These are phyloP conservation scores for Epinotia nisella DNA, from an alignment of 2,888 invertebrate genomes.

Conservation along the genomic window DNA sequence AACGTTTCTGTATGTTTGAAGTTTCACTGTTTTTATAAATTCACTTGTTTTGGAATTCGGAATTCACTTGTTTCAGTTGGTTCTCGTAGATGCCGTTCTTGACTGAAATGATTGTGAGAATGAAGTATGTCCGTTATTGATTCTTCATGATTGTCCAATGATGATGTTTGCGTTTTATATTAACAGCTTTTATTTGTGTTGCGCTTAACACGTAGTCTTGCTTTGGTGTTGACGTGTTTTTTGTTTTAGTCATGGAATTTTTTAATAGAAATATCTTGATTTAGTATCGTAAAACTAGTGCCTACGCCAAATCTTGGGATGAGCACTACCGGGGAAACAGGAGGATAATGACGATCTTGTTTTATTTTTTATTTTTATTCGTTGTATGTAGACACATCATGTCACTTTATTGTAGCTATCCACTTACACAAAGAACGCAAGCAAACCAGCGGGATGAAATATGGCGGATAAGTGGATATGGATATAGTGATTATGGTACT, in stretches of 20 bases:
- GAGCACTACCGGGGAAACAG: too few species aligned
- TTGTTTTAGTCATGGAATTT: slow-evolving; percentile 1
- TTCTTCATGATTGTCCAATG: slow-evolving; percentile 43
- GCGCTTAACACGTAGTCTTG: slow-evolving; percentile 11
- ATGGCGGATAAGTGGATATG: too few species aligned
- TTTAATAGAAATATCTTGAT: not conserved
- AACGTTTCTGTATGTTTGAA: not conserved
- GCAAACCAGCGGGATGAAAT: too few species aligned
- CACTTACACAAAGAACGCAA: too few species aligned
- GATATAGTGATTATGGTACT: too few species aligned
- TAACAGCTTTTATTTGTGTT: slow-evolving; percentile 19
- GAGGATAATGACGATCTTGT: too few species aligned
- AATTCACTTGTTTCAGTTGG: slow-evolving; percentile 2
- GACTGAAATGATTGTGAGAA: slow-evolving; percentile 16
- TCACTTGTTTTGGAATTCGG: slow-evolving; percentile 1
- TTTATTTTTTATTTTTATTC: too few species aligned
- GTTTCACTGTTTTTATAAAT: slow-evolving; percentile 13
- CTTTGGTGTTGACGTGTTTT: not conserved
- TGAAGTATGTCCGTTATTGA: slow-evolving; percentile 4
- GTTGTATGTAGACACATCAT: too few species aligned
- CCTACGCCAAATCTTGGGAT: too few species aligned
- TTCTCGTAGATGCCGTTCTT: not conserved
- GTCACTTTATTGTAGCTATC: too few species aligned
- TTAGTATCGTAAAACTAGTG: too few species aligned
- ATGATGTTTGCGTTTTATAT: slow-evolving; percentile 17